A percentile compares a stretch with the other conserved stretches of the same genome.
These are phyloP conservation scores for Drosophila ochracea DNA, from an alignment of 2,888 invertebrate genomes.

Conservation along the genomic window DNA sequence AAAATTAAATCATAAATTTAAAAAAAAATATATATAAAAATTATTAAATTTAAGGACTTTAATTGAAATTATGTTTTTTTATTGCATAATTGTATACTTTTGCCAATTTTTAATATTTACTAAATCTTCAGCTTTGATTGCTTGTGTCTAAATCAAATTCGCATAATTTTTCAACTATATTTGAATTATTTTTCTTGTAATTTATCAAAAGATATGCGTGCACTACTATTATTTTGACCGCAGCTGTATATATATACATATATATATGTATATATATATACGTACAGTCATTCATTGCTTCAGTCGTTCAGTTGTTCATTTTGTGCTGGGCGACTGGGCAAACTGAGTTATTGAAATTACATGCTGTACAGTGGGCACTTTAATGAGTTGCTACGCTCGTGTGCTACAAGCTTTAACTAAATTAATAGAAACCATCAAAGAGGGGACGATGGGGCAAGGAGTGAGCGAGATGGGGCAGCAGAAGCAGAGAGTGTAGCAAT, in stretches of 20 bases:
- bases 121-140: not conserved
- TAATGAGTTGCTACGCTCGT: conserved; percentile 48
- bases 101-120: not conserved
- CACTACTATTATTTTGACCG: not conserved
- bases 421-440: conserved; percentile 64
- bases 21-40: not conserved
- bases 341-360: conserved; percentile 72
- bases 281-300: not conserved
- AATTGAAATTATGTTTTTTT: not conserved
- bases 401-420: conserved; percentile 56
- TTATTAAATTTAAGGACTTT: not conserved
- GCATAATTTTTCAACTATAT: not conserved
- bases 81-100: not conserved
- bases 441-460: not conserved
- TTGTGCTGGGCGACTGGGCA: conserved; percentile 36
- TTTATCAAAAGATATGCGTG: not conserved
- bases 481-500: not conserved
- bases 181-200: not conserved
- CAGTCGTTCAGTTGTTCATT: not conserved
- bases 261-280: not conserved
- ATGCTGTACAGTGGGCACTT: conserved; percentile 41
- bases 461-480: not conserved
- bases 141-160: not conserved
- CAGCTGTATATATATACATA: not conserved
- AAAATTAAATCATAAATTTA: not conserved